Evolutionary conservation across 1,140 invertebrate genomes (phyloP), one percentile per base, ranked within the genome.

Genomic region (Bombus difficillimus): DNA sequence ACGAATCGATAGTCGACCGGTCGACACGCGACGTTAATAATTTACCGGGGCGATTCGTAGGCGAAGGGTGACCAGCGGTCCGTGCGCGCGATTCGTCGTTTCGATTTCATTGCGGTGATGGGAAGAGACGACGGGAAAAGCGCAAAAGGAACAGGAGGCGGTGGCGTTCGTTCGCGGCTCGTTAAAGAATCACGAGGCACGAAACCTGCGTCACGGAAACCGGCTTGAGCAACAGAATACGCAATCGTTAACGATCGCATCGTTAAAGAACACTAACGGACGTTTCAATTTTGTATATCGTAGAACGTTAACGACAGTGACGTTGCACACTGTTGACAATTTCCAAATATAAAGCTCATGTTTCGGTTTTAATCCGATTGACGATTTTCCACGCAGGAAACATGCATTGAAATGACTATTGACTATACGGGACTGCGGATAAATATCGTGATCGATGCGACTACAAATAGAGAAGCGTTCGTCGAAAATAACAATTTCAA

Each of bases 1-100:
- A 72, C 76, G 76, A 91, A 92, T 92, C 90, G 85, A 92, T 92
- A 90, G n/a, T 47, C 43, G 86, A 57, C 81, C 43, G 59, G 72
- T 77, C 76, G 84, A 69, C 91, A 92, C 91, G 90, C 90, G 86
- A 92, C 86, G 89, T 91, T 90, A 90, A 92, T 92, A 91, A 91
- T 89, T 92, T 86, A 90, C 74, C 79, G 57, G 53, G 41, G 80
- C 82, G 79, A 90, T 90, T 88, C 71, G 85, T 71, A 41, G 66
- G n/a, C 73, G 68, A 86, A 89, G 81, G 82, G 72, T 59, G 66
- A 72, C 76, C 79, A 81, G 76, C 72, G 57, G 8, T 53, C 81
- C 59, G 75, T 47, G 75, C 66, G 64, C 34, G 64, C 71, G 88
- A 81, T 80, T 80, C 84, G 83, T 59, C 81, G 64, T 84, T 76